Evolutionary conservation across 1,140 invertebrate genomes (phyloP), one percentile per base, ranked within the genome.

Genomic region (Heliconius hewitsoni): DNA sequence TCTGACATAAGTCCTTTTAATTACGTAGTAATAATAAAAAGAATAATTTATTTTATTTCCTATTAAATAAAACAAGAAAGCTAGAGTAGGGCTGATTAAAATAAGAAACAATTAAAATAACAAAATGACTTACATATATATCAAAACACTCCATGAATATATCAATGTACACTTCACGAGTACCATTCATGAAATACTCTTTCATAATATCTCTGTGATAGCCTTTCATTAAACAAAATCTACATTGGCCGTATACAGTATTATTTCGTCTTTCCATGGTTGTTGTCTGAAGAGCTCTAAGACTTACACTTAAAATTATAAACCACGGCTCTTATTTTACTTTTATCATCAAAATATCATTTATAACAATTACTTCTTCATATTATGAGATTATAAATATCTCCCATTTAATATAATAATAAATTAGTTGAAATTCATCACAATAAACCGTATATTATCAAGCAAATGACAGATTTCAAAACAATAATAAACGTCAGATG

Each of bases 101-200:
- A 57, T 57, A 23, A 57, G 55, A 23, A 23, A 57, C 1, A 23
- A 57, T 1, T 72, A n/a, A 42, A 30, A 66, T 9, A 30, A 27
- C 3, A 16, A 8, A 39, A 39, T 39, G 39, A 91, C 91, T 89
- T 83, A 93, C 91, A 60, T 86, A 91, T 81, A 93, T 85, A 85
- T 89, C 89, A 77, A 89, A 93, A 34, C 87, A 90, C 71, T 93
- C 90, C 81, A 88, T 85, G 71, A 92, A 88, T 57, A 89, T 86
- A 74, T 93, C 87, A 73, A 88, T 84, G 60, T 91, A 92, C 9
- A 91, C 84, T 83, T 92, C 90, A n/a, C 86, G 76, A 6, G 80
- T 82, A 13, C 87, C 87, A 37, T 91, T 87, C 11, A 52, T 55
- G 71, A 79, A 89, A 52, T 91, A 90, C 83, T 92, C 91, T 37